A percentile compares a stretch with the other conserved stretches of the same genome.
Conservation (phyloP, 1,140 invertebrate genomes). For the Oscheius sp. region DNA sequence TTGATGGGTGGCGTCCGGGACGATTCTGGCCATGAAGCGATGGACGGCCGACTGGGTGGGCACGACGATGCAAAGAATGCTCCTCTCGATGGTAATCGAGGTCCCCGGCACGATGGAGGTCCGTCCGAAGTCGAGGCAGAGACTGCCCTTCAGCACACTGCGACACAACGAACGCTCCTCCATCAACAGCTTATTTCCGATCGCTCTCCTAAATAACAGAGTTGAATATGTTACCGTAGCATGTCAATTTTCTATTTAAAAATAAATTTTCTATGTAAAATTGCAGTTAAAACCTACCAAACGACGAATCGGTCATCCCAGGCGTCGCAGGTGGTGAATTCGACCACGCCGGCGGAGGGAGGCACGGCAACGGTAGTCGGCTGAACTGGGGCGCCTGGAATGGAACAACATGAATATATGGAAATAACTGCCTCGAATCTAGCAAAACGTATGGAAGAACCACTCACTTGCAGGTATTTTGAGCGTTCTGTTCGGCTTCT, state of each 20-base stretch:
- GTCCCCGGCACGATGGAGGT: slow-evolving; percentile 22
- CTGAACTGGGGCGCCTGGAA: not conserved
- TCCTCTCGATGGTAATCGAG: slow-evolving; percentile 16
- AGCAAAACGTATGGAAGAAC: not conserved
- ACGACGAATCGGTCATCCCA: not conserved
- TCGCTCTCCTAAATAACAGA: slow-evolving; percentile 8
- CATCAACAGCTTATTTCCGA: slow-evolving; percentile 18
- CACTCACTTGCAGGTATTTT: slow-evolving; percentile 10
- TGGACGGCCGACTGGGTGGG: slow-evolving; percentile 11
- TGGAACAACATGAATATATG: not conserved
- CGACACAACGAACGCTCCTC: slow-evolving; percentile 16
- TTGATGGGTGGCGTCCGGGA: not conserved
- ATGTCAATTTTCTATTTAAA: not conserved
- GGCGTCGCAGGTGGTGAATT: not conserved
- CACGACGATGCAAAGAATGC: slow-evolving; percentile 4
- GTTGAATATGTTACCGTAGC: not conserved
- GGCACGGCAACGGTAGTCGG: not conserved
- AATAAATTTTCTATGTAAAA: not conserved
- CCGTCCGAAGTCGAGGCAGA: slow-evolving; percentile 23
- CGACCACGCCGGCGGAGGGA: not conserved
- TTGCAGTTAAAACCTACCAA: not conserved
- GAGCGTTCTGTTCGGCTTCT: slow-evolving; percentile 7
- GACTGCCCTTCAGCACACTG: not conserved
- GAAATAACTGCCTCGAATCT: not conserved
- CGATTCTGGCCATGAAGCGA: not conserved